These are phyloP conservation scores for Pempheris klunzingeri DNA, from an alignment of 2,797 vertebrate genomes.

Conservation along the genomic window DNA sequence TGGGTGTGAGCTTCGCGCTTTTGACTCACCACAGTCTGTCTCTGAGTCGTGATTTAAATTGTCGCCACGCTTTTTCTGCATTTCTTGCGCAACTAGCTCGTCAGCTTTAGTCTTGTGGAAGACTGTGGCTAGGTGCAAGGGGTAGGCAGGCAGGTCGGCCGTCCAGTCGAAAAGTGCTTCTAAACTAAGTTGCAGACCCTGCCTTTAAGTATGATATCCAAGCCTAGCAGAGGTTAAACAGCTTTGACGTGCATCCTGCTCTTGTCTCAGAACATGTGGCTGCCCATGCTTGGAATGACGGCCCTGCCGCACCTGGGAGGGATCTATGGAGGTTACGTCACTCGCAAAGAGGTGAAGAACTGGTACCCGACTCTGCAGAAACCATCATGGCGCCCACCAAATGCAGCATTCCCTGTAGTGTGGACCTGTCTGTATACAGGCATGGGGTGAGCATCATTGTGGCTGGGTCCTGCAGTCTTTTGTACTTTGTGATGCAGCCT, in stretches of 20 bases:
- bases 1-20: too few species aligned
- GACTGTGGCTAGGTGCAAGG: too few species aligned
- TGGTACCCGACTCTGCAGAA: slow-evolving; percentile 85
- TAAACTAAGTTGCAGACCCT: too few species aligned
- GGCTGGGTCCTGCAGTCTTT: not conserved
- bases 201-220: not conserved
- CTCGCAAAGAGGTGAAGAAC: slow-evolving; percentile 82
- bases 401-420: slow-evolving; percentile 83
- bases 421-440: slow-evolving; percentile 88
- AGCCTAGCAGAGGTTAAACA: not conserved
- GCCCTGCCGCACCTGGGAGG: slow-evolving; percentile 86
- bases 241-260: not conserved
- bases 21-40: too few species aligned
- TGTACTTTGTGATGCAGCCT: not conserved
- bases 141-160: too few species aligned
- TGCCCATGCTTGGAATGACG: slow-evolving; percentile 83
- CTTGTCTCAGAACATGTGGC: slow-evolving; percentile 76
- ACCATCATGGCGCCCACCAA: slow-evolving; percentile 88
- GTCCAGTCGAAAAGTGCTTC: too few species aligned
- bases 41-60: too few species aligned
- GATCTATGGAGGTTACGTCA: slow-evolving; percentile 76
- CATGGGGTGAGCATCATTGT: slow-evolving; percentile 82
- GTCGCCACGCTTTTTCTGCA: too few species aligned
- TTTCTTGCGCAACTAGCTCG: too few species aligned
- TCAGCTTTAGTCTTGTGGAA: too few species aligned